Evolutionary conservation across 2,797 vertebrate species (phyloP), one percentile per base, ranked within the genome.

Genomic region (Myotis planiceps): DNA sequence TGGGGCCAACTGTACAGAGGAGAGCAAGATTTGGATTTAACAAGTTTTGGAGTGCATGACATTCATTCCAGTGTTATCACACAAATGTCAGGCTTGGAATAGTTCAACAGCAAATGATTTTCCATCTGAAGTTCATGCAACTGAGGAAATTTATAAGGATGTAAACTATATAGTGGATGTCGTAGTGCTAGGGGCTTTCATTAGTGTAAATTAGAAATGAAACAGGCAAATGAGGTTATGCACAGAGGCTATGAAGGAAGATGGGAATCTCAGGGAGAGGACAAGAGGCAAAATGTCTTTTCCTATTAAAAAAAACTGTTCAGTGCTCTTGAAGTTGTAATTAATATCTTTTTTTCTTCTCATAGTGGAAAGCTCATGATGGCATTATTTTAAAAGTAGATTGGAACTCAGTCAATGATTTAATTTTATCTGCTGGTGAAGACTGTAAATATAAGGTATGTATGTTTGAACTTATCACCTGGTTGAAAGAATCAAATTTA

Each of bases 381-480:
- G 99, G 99, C 47, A 94, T 99, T 96, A 98, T 99, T 98, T 98
- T 99, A 96, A 99, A 99, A 98, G 99, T 99, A 83, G 99, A 99
- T 97, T 99, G 99, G 99, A 99, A 99, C 96, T 99, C 99, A 32
- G 99, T 99, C 79, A 99, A 99, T 98, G 99, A 99, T 86, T 98
- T 99, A 84, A 99, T 99, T 90, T 98, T 99, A 69, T 99, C 99
- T 95, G 99, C 98, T 95, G 99, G 99, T 87, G 99, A 99, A 97
- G 99, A 99, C 66, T 99, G 99, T 98, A 99, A 99, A 98, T 99
- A 99, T 45, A 99, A 99, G 99, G 99, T 99, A 89, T 97, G 98
- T 92, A 86, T 80, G 27, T 0, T 92, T 87, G 3, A 42, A 1
- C 60, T 60, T 94, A 45, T 65, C 21, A 65, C 18, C 19, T 75